Base-by-base conservation (phyloP, 2,888 invertebrate species). In the Bombylius major region DNA sequence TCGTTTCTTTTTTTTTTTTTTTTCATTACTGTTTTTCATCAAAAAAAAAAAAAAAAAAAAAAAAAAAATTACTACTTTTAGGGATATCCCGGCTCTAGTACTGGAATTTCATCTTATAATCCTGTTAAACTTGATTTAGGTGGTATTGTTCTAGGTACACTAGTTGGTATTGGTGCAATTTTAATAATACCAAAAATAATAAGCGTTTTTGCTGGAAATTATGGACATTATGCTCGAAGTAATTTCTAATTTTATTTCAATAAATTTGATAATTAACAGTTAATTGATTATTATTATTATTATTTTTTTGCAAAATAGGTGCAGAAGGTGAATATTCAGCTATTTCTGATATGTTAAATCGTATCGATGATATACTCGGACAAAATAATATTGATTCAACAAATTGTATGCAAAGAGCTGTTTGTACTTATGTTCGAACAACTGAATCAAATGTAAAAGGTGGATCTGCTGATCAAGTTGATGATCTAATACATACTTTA, bases 61-160 rank as follows among this genome's bases (percentile, higher is more conserved):
- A 23, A 23, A 2, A 23, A 23, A 23, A 23, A 23, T 23, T 23
- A 23, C 3, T 11, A 23, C 51, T 50, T 23, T 9, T 50, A 73
- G 76, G 76, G 65, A 9, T 76, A 76, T 62, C 72, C 74, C 33
- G 51, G 62, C 42, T 69, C 69, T 47, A 72, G 70, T 13, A 71
- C 72, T 14, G 75, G 75, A 5, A 70, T 79, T 12, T 84, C 86
- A 0, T 72, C 82, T 13, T 86, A 87, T 63, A 82, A 82, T 4
- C 87, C 89, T 0, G 77, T 87, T 58, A 89, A 88, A 75, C 81
- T 90, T 53, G 90, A 90, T 65, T 76, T 90, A 1, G 90, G 89
- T 7, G 90, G 89, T 1, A 82, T 90, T 9, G 80, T 89, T 8
- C 74, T 90, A 33, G 90, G 90, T 0, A 87, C 89, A 4, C 78